phyloP scores from a whole-genome alignment of 2,797 vertebrate species.

The Artibeus jamaicensis region DNA sequence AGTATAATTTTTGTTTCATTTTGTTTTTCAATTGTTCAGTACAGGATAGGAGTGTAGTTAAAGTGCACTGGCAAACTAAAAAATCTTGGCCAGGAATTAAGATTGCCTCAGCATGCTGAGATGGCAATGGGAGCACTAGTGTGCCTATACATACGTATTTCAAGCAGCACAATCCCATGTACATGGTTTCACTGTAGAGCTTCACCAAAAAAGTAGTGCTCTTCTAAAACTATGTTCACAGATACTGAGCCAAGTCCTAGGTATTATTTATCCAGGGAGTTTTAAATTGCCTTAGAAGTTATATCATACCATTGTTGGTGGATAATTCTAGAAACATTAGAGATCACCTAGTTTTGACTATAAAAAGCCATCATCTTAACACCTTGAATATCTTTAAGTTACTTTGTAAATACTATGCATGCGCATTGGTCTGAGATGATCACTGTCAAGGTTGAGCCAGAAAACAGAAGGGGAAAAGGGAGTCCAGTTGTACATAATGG shows the following conservation, averaged over 20 bases:
- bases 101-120: background rate
- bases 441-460: background rate
- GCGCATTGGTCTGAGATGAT: background rate
- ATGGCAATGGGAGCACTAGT: background rate
- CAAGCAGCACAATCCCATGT: background rate
- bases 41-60: background rate
- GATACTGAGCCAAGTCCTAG: background rate
- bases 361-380: background rate
- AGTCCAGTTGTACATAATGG: background rate
- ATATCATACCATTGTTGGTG: background rate
- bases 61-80: slow-evolving; percentile 26
- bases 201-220: background rate
- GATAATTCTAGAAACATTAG: slow-evolving; percentile 23
- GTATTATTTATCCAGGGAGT: background rate
- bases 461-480: background rate
- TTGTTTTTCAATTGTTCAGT: background rate
- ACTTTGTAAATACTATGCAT: background rate
- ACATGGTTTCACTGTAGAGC: background rate
- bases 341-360: background rate
- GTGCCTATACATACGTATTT: background rate
- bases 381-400: slow-evolving; percentile 24
- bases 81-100: background rate
- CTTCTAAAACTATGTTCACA: slow-evolving; percentile 33
- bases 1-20: background rate
- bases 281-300: background rate